Evolutionary conservation across 1,140 invertebrate genomes (phyloP).

Genomic region (Diabrotica undecimpunctata): DNA sequence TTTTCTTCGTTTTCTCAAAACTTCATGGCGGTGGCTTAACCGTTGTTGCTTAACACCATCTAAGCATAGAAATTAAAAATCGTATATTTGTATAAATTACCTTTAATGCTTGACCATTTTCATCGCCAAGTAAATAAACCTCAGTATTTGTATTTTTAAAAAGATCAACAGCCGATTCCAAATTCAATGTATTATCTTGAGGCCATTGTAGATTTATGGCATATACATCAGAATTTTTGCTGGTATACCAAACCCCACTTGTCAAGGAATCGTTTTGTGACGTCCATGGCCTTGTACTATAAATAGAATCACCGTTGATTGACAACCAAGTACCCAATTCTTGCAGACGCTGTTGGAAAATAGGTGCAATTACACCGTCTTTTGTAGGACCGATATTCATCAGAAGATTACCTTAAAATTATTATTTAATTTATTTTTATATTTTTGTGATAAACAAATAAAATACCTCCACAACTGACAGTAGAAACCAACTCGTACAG

Average conservation of each 20-base stretch:
- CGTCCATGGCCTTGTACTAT: constrained; percentile 71
- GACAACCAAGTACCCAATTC: constrained; percentile 73
- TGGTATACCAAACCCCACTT: constrained; percentile 74
- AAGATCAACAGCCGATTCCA: constrained; percentile 48
- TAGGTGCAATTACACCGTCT: constrained; percentile 81
- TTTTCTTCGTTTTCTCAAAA: too few species aligned
- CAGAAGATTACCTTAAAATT: constrained; percentile 69
- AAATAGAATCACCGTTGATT: constrained; percentile 88
- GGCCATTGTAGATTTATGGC: constrained; percentile 69
- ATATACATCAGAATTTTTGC: constrained; percentile 52
- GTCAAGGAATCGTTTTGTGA: constrained; percentile 79
- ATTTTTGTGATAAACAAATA: too few species aligned
- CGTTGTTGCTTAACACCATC: too few species aligned
- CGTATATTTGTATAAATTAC: neutral
- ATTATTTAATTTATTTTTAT: neutral
- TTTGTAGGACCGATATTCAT: constrained; percentile 90
- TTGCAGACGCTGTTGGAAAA: constrained; percentile 83
- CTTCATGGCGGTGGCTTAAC: too few species aligned
- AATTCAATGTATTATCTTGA: constrained; percentile 49
- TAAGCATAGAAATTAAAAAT: too few species aligned
- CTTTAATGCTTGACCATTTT: constrained; percentile 26
- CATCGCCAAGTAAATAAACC: constrained; percentile 49
- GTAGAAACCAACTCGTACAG: constrained; percentile 71
- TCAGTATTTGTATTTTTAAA: constrained; percentile 41
- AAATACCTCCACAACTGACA: constrained; percentile 78